phyloP scores from a whole-genome alignment of 1,140 invertebrate genomes.

The Pseudomyrmex flavicornis region DNA sequence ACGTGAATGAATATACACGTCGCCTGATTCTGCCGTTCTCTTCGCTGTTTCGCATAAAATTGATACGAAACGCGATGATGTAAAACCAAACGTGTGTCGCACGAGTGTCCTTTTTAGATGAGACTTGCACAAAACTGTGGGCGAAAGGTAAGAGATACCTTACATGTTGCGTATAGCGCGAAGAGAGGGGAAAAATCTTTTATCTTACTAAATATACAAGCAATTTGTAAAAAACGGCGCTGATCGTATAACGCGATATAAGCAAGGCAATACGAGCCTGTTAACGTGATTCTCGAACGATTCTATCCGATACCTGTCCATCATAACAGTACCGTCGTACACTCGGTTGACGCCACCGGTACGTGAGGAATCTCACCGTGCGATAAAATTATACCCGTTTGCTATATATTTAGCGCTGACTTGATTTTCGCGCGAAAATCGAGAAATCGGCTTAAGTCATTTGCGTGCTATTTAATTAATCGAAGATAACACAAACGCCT shows the following conservation, averaged over 20 bases:
- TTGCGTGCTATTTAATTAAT: too few species aligned
- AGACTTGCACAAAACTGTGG: too few species aligned
- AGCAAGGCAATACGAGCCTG: slow-evolving; percentile 26
- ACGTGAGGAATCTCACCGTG: slow-evolving; percentile 27
- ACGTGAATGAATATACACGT: too few species aligned
- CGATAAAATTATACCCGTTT: slow-evolving; percentile 60
- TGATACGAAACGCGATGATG: slow-evolving; percentile 68
- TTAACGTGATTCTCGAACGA: slow-evolving; percentile 54
- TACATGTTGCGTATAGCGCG: too few species aligned
- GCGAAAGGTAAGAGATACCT: too few species aligned
- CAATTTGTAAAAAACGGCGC: not conserved
- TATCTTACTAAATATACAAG: slow-evolving; percentile 25
- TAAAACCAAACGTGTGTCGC: slow-evolving; percentile 65
- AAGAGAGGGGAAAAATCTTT: too few species aligned
- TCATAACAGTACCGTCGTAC: slow-evolving; percentile 34
- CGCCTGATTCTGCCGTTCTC: not conserved
- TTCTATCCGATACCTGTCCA: slow-evolving; percentile 20
- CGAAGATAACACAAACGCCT: too few species aligned
- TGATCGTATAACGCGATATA: not conserved
- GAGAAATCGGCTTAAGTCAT: slow-evolving; percentile 47
- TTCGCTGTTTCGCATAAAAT: slow-evolving; percentile 62
- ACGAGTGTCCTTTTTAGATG: slow-evolving; percentile 12
- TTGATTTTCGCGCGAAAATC: slow-evolving; percentile 52
- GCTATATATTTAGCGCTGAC: slow-evolving; percentile 73
- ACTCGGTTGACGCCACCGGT: slow-evolving; percentile 32